phyloP scores from a whole-genome alignment of 2,797 vertebrate species.

The Sciurus carolinensis region DNA sequence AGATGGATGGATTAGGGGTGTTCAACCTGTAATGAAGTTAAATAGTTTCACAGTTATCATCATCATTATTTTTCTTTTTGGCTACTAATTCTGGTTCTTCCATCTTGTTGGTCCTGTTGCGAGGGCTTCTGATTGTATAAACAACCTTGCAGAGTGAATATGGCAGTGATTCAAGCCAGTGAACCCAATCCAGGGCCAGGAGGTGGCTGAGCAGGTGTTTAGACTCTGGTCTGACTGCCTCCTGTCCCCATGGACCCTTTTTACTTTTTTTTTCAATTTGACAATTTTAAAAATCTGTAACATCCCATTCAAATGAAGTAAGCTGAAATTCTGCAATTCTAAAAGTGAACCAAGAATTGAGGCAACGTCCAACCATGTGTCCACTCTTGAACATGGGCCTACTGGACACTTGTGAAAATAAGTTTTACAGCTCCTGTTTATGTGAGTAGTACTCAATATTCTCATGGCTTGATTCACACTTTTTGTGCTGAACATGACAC shows the following conservation, averaged over 20 bases:
- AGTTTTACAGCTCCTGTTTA: neutral
- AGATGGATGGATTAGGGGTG: neutral
- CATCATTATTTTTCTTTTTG: neutral
- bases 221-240: neutral
- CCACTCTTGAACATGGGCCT: neutral
- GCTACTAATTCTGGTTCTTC: neutral
- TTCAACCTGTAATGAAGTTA: neutral
- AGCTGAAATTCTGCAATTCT: neutral
- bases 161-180: too few species aligned
- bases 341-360: neutral
- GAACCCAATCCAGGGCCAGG: neutral
- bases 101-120: neutral
- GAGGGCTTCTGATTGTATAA: neutral
- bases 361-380: neutral
- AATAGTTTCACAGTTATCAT: neutral
- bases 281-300: neutral
- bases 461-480: neutral
- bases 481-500: neutral
- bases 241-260: neutral
- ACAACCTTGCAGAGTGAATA: neutral
- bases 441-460: neutral
- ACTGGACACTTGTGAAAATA: neutral
- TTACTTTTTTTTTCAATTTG: conserved; percentile 19
- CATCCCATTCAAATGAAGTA: neutral
- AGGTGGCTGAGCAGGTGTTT: neutral